Evolutionary conservation across 2,113 vertebrate species (phyloP).

Genomic region (Peromyscus maniculatus): DNA sequence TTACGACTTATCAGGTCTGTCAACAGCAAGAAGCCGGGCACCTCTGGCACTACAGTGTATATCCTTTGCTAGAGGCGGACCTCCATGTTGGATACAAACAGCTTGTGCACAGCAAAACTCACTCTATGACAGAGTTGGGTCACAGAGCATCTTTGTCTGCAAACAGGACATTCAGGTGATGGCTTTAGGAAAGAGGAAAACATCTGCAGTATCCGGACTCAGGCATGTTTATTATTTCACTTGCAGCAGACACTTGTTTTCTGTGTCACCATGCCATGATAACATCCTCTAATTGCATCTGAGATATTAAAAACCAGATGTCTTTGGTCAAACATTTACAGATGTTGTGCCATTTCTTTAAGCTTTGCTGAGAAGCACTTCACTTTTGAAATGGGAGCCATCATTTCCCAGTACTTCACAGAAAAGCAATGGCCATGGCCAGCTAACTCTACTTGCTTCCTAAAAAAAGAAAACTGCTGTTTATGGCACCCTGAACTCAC

Average conservation of each 20-base stretch:
- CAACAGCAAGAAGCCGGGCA: not conserved
- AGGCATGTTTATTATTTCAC: not conserved
- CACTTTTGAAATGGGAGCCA: not conserved
- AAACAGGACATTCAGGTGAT: not conserved
- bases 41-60: fast-evolving
- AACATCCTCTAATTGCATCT: not conserved
- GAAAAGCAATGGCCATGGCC: not conserved
- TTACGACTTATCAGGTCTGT: not conserved
- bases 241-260: not conserved
- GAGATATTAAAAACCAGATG: not conserved
- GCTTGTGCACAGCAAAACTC: not conserved
- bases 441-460: not conserved
- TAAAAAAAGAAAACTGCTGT: not conserved
- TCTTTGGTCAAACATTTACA: slow-evolving; percentile 1
- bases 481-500: not conserved
- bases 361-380: not conserved
- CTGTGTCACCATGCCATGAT: not conserved
- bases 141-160: not conserved
- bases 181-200: fast-evolving
- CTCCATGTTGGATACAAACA: not conserved
- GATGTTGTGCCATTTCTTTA: not conserved
- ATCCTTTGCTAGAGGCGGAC: not conserved
- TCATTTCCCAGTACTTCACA: not conserved
- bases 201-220: not conserved
- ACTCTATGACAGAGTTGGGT: not conserved